These are phyloP conservation scores for Choloepus didactylus DNA, from an alignment of 2,797 vertebrate species.

Conservation along the genomic window DNA sequence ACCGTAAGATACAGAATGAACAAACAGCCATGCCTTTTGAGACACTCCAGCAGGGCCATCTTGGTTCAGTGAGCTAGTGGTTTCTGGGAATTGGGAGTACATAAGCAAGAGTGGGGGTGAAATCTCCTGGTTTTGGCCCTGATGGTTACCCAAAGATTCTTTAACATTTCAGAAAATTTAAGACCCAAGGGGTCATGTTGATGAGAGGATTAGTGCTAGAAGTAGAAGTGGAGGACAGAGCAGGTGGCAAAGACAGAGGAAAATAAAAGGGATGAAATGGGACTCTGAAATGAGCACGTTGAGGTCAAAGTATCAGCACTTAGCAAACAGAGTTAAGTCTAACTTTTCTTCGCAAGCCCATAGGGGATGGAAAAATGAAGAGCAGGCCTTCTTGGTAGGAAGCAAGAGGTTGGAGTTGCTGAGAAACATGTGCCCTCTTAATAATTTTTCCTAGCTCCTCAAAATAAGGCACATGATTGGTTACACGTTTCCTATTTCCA, in stretches of 20 bases:
- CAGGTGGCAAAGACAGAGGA: not conserved
- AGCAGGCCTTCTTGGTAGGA: not conserved
- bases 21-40: slow-evolving; percentile 10
- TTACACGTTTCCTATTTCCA: slow-evolving; percentile 32
- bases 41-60: not conserved
- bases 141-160: not conserved
- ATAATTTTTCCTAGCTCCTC: not conserved
- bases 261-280: not conserved
- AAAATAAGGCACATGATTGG: not conserved
- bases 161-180: slow-evolving; percentile 2
- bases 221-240: not conserved
- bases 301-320: not conserved
- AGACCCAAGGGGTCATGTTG: not conserved
- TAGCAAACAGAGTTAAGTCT: not conserved
- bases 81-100: not conserved
- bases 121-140: slow-evolving; percentile 5
- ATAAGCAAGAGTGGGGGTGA: not conserved
- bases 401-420: not conserved
- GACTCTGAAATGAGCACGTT: not conserved
- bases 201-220: not conserved
- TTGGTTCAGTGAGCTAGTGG: not conserved
- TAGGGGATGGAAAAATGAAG: not conserved
- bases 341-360: not conserved
- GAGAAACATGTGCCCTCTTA: not conserved
- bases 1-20: slow-evolving; percentile 51